These are phyloP conservation scores for Thymelicus acteon DNA, from an alignment of 2,888 invertebrate genomes.

Conservation along the genomic window DNA sequence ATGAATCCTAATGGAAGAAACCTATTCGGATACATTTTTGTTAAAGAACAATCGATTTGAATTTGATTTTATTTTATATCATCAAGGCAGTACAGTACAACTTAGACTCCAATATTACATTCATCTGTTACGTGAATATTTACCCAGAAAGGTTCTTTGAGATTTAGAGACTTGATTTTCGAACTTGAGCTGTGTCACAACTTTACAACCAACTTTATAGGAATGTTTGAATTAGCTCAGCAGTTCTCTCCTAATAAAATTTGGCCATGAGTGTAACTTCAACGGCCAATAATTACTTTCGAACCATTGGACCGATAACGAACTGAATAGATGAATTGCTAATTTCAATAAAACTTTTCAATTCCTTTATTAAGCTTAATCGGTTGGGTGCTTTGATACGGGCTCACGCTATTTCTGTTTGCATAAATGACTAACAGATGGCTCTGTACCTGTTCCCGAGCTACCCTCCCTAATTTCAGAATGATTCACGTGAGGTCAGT, in stretches of 20 bases:
- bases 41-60: no score
- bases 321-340: background rate
- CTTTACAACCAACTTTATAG: background rate
- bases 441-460: background rate
- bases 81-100: no score
- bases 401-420: background rate
- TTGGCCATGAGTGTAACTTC: background rate
- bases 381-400: background rate
- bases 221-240: background rate
- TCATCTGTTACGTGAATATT: no score
- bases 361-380: background rate
- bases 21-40: no score
- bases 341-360: constrained; percentile 2
- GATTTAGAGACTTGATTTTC: no score
- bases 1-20: no score
- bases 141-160: no score
- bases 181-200: no score
- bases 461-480: background rate
- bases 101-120: no score
- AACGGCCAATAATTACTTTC: background rate
- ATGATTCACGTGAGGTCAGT: background rate
- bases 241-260: background rate
- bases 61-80: no score
- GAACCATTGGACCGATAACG: background rate
- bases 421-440: background rate